Evolutionary conservation across 2,113 vertebrate genomes (phyloP).

Genomic region (Chaetops frenatus): DNA sequence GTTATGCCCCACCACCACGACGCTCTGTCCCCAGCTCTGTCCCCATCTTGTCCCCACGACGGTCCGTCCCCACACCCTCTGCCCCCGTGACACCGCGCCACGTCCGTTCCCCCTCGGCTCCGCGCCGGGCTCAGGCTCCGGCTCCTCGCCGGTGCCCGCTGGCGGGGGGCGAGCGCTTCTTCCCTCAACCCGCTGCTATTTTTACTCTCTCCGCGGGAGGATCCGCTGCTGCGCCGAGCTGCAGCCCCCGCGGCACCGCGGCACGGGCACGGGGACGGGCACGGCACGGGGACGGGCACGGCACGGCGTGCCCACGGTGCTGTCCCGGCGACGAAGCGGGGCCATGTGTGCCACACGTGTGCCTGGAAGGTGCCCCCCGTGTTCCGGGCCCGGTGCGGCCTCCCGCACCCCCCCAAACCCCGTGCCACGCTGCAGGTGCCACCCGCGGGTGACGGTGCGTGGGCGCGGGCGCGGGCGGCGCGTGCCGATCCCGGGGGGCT

Average conservation of each 20-base stretch:
- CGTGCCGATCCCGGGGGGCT: conserved; percentile 7
- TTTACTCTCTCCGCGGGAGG: conserved; percentile 59
- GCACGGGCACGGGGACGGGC: background rate
- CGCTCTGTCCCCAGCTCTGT: background rate
- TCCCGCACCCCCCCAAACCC: background rate
- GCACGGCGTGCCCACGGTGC: background rate
- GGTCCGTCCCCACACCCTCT: background rate
- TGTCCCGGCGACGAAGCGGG: background rate
- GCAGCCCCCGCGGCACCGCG: conserved; percentile 13
- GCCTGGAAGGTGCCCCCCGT: background rate
- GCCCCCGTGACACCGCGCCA: background rate
- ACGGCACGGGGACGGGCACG: background rate
- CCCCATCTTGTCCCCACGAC: background rate
- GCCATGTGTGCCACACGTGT: background rate
- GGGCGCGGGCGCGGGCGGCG: background rate
- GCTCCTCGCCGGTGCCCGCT: background rate
- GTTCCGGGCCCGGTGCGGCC: background rate
- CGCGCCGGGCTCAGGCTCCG: background rate
- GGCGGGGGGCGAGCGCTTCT: conserved; percentile 58
- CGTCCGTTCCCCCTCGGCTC: background rate
- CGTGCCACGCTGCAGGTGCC: background rate
- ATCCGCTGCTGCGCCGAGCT: conserved; percentile 14
- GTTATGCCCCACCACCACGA: background rate
- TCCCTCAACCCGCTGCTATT: conserved; percentile 73
- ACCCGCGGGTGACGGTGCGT: background rate